Evolutionary conservation across 2,888 invertebrate genomes (phyloP).

Genomic region (Callimorpha dominula): DNA sequence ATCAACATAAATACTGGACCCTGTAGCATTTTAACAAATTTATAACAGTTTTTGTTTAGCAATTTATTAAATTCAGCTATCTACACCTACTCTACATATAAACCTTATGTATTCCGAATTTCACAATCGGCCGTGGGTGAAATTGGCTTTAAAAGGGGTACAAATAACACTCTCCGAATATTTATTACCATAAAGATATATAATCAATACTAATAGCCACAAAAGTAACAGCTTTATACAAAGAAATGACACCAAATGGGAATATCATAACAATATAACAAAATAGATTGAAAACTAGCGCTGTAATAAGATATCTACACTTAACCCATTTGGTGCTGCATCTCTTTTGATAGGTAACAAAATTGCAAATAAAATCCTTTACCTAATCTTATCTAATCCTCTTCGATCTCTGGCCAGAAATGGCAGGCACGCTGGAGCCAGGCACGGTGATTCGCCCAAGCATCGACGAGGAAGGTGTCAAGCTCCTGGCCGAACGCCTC

Average conservation of each 20-base stretch:
- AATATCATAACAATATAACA: neutral
- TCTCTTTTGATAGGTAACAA: neutral
- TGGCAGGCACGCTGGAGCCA: conserved; percentile 77
- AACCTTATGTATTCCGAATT: too few species aligned
- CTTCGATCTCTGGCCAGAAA: conserved; percentile 30
- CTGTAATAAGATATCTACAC: neutral
- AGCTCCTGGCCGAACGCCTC: conserved; percentile 83
- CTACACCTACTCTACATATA: too few species aligned
- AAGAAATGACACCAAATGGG: neutral
- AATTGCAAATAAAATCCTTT: neutral
- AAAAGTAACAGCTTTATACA: neutral
- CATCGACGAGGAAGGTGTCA: conserved; percentile 83
- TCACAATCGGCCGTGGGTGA: too few species aligned
- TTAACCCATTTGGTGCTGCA: neutral
- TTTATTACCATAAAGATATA: too few species aligned
- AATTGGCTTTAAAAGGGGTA: too few species aligned
- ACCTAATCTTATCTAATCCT: neutral
- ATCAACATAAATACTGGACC: too few species aligned
- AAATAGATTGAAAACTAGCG: too few species aligned
- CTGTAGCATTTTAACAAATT: too few species aligned
- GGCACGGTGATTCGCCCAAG: conserved; percentile 87
- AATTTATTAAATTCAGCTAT: too few species aligned
- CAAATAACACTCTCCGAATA: too few species aligned
- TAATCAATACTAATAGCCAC: neutral
- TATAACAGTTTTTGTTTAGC: too few species aligned